Base-by-base conservation (phyloP, 92 coral and sea anemone species). In the Virgularia gustaviana region DNA sequence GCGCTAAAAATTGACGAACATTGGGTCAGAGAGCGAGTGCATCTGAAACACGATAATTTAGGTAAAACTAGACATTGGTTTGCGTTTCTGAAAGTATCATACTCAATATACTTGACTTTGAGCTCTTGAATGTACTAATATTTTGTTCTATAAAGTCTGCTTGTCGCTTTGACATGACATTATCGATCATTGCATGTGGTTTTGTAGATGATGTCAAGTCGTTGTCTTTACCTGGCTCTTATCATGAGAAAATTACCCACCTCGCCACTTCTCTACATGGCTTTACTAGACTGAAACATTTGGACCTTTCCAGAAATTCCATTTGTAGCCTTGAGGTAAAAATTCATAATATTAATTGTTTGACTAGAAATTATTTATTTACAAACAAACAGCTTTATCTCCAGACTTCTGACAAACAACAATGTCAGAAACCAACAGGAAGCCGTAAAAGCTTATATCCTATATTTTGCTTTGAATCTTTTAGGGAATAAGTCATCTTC, bases 1-100 rank as follows among this genome's bases (percentile, higher is more conserved):
- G 98, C 98, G 98, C 98, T 92, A 85, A 92, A 87, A 36, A 83
- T 92, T 52, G 86, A 81, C 38, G 98, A 92, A 71, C 70, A 79
- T 24, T 92, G 98, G 98, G 78, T 92, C 30, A 84, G 96, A 43
- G 88, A 92, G 78, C 85, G 96, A 60, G 98, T 92, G 72, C 86
- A 89, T 81, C 74, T 92, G 49, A 86, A 92, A 74, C 98, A 92
- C 80, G 98, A 92, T 56, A 85, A 92, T 83, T 65, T 92, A 35
- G 98, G 98, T 92, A 62, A 65, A 88, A 66, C n/a, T n/a, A n/a
- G n/a, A n/a, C n/a, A n/a, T n/a, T n/a, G n/a, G n/a, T 44, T 5
- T 2, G 6, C 8, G 52, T 16, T 6, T 8, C 11, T 7, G 45
- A 39, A 49, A 37, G 45, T 2, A 38, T 58, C 32, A 25, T 31